Evolutionary conservation across 2,797 vertebrate species (phyloP).

Genomic region (Tachyglossus aculeatus): DNA sequence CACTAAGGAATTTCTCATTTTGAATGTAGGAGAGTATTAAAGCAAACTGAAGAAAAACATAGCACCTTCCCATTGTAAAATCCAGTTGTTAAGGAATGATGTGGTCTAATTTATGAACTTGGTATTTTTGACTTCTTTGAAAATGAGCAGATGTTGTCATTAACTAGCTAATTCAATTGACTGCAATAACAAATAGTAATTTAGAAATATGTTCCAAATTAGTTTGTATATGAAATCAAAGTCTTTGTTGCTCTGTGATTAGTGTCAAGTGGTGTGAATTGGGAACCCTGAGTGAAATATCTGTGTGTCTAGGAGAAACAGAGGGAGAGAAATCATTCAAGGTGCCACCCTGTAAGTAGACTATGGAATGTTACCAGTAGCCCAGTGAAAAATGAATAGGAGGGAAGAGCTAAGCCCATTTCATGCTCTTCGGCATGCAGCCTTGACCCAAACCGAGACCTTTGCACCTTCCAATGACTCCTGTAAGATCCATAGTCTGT

Average conservation of each 20-base stretch:
- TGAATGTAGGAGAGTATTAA: conserved; percentile 60
- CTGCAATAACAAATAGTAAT: conserved; percentile 69
- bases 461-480: conserved; percentile 7
- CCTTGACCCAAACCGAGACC: background rate
- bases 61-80: conserved; percentile 62
- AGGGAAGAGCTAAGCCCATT: background rate
- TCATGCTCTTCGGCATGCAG: background rate
- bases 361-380: conserved; percentile 23
- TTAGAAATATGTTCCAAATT: conserved; percentile 74
- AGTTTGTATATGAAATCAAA: conserved; percentile 68
- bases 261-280: conserved; percentile 69
- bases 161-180: conserved; percentile 75
- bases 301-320: conserved; percentile 41
- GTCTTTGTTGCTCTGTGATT: conserved; percentile 73
- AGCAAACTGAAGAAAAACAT: conserved; percentile 63
- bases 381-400: background rate
- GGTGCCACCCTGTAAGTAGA: conserved; percentile 43
- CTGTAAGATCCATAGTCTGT: background rate
- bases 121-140: conserved; percentile 74
- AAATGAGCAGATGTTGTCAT: conserved; percentile 75
- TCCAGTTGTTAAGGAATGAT: conserved; percentile 72
- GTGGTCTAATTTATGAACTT: conserved; percentile 71
- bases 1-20: conserved; percentile 67
- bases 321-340: background rate
- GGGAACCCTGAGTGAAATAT: conserved; percentile 51